Base-by-base conservation (phyloP, 2,797 vertebrate genomes). In the Acanthiza pusilla region DNA sequence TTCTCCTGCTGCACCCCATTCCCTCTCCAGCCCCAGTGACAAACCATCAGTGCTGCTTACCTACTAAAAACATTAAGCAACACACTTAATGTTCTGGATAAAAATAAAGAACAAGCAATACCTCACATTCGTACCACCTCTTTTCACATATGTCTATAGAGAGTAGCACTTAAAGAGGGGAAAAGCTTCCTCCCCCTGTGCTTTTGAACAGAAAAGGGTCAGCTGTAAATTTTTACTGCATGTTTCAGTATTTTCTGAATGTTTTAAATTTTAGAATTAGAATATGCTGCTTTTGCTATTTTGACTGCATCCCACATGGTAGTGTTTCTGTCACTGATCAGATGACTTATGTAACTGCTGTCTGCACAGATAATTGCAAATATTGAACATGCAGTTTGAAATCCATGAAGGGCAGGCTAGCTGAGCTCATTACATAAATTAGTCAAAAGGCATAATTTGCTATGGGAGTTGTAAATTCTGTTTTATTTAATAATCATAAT, bases 331-430 rank as follows among this genome's bases (percentile, higher is more conserved):
- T 73, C 79, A 36, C 91, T 54, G 71, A 84, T 86, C 63, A 76
- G 60, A 90, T 93, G 67, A 71, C 77, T 96, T 96, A 95, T 8
- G 38, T 94, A 95, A 93, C 92, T 81, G 23, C 83, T 89, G 77
- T 76, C 88, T 86, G 63, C 77, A 79, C 60, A 87, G 65, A 95
- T 96, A 90, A 95, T 91, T 96, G 83, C 67, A 89, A 89, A 95
- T 96, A 96, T 93, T 93, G 94, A 95, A 87, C 88, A 95, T 89
- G 74, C 86, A 91, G 90, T 87, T 93, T 92, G 83, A 95, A 95
- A 94, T 94, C 87, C 93, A 89, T 91, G 86, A 94, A 95, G 88
- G 90, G 53, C 88, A 93, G 58, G 66, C 40, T 53, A 70, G 74
- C 70, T 91, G 74, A 92, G 60, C 21, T 95, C 53, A 76, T 95